Evolutionary conservation across 2,797 vertebrate species (phyloP), one percentile per base, ranked within the genome.

Genomic region (Cetoscarus ocellatus): DNA sequence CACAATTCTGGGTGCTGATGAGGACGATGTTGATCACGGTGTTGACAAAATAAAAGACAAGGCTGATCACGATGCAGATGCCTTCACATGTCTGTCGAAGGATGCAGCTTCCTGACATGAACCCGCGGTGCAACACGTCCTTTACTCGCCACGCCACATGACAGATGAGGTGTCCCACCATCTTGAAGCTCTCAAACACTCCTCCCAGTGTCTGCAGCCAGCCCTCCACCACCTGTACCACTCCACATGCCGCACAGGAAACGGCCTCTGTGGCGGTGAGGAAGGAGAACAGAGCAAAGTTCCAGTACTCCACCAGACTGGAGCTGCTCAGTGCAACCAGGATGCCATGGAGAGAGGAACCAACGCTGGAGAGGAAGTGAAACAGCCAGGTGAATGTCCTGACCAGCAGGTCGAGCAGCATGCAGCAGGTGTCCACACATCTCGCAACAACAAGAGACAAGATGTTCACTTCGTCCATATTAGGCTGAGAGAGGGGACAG

Each of bases 1-100:
- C 90, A 47, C 96, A 84, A 83, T 96, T 96, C 90, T 98, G 96
- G 0, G 87, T 87, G 50, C 94, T 90, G 9, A 97, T 94, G 18
- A 97, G 96, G 12, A 95, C 93, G 12, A 97, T 88, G 83, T 97
- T 97, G 15, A 97, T 84, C 39, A 96, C 57, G 15, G 96, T 97
- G 91, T 97, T 97, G 60, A 94, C 81, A 0, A 97, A 92, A 65
- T 97, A 97, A 42, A 96, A 92, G 19, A 94, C 86, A 27, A 97
- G 90, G 84, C 96, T 96, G 79, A 94, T 92, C 8, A 82, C 77
- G 7, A 97, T 96, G 74, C 94, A 89, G 65, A 93, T 84, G 12
- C 94, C 88, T 35, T 98, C 96, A 15, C 94, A 93, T 0, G 89
- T 71, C 75, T 83, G 84, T 0, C 62, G 67, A n/a, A 86, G 75